phyloP scores from a whole-genome alignment of 2,888 invertebrate genomes.

The Stenotaenia linearis region DNA sequence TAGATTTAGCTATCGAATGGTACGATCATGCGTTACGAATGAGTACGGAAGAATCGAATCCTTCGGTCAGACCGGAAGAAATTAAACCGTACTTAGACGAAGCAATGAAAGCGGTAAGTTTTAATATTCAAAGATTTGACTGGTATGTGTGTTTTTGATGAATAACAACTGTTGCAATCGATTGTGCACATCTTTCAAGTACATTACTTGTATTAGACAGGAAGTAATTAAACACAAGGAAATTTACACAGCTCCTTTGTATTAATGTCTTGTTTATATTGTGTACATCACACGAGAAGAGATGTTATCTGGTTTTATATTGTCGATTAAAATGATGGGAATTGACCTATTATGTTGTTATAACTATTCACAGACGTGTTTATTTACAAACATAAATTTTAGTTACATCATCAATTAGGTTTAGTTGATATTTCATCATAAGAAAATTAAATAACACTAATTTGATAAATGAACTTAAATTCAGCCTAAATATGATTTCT shows the following conservation, averaged over 20 bases:
- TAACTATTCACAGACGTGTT: background rate
- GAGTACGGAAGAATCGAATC: constrained; percentile 42
- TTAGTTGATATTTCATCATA: no score
- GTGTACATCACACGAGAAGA: background rate
- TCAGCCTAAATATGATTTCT: no score
- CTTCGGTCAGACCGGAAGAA: background rate
- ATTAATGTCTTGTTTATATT: background rate
- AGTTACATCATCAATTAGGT: background rate
- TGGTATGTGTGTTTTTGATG: background rate
- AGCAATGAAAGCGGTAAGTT: constrained; percentile 1
- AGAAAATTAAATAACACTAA: no score
- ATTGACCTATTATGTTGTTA: background rate
- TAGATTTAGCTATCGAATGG: constrained; percentile 46
- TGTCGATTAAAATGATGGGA: background rate
- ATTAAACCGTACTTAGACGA: background rate
- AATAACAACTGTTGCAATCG: background rate
- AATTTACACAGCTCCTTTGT: background rate
- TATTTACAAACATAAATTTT: no score
- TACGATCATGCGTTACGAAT: constrained; percentile 44
- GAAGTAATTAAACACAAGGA: background rate
- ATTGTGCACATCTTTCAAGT: background rate
- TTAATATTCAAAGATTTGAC: no score
- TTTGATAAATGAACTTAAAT: no score
- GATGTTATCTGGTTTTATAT: background rate
- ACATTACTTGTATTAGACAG: background rate